These are phyloP conservation scores for Antrozous pallidus DNA, from an alignment of 2,797 vertebrate species.

Conservation along the genomic window DNA sequence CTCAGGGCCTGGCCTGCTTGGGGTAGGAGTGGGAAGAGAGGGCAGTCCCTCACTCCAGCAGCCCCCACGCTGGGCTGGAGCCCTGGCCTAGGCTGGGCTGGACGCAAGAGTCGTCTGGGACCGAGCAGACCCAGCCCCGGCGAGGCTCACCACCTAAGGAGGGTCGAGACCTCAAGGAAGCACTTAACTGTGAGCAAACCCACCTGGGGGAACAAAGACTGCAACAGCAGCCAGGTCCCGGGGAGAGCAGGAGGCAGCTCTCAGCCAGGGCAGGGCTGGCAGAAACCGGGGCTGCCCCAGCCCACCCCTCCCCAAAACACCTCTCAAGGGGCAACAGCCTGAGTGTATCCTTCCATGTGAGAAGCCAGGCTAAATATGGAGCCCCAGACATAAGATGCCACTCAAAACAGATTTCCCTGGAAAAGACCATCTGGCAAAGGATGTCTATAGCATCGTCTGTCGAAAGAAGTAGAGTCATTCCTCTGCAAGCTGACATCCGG, in stretches of 20 bases:
- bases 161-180: neutral
- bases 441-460: conserved; percentile 57
- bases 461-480: conserved; percentile 14
- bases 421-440: conserved; percentile 78
- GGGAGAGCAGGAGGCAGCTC: neutral
- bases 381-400: conserved; percentile 72
- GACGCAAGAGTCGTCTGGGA: accelerated
- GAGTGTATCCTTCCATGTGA: conserved; percentile 62
- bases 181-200: neutral
- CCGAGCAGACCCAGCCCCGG: neutral
- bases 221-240: neutral
- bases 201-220: neutral
- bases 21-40: neutral
- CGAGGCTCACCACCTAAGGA: neutral
- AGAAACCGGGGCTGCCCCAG: neutral
- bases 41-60: neutral
- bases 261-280: neutral
- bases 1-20: too few relatives aligned
- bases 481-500: neutral
- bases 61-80: neutral
- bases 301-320: neutral
- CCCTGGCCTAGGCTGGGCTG: neutral
- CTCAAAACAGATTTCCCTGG: conserved; percentile 80
- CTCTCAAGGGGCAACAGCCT: conserved; percentile 60
- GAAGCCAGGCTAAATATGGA: conserved; percentile 76